phyloP scores from a whole-genome alignment of 2,113 vertebrate species.

The Perccottus glenii region DNA sequence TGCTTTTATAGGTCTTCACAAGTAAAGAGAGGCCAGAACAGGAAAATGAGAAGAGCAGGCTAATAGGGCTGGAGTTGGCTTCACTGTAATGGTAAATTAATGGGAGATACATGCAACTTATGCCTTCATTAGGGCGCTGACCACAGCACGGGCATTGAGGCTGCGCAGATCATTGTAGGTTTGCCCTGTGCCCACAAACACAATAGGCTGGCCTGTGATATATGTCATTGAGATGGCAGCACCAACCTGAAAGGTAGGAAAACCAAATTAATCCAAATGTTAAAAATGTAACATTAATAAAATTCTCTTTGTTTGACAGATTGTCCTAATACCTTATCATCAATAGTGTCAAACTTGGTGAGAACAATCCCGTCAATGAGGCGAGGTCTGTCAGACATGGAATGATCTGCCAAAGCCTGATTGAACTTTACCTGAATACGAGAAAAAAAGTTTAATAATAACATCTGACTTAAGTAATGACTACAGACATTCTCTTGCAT shows the following conservation, averaged over 20 bases:
- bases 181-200: slow-evolving; percentile 97
- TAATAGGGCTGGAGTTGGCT: slow-evolving; percentile 40
- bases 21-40: slow-evolving; percentile 16
- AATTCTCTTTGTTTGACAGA: not conserved
- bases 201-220: slow-evolving; percentile 98
- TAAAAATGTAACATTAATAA: not conserved
- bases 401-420: slow-evolving; percentile 96
- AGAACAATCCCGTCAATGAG: slow-evolving; percentile 98
- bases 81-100: slow-evolving; percentile 26
- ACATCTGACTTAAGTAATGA: slow-evolving; percentile 10
- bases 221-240: slow-evolving; percentile 99
- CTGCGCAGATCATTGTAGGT: slow-evolving; percentile 98
- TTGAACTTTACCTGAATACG: slow-evolving; percentile 98
- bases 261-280: not conserved
- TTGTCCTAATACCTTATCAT: slow-evolving; percentile 89
- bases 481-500: too few relatives aligned
- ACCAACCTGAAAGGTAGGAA: slow-evolving; percentile 83
- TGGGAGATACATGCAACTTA: slow-evolving; percentile 65
- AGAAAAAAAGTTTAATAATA: too few relatives aligned
- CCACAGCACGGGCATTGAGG: slow-evolving; percentile 95
- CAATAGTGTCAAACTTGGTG: slow-evolving; percentile 98
- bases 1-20: slow-evolving; percentile 22
- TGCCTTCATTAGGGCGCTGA: slow-evolving; percentile 97
- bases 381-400: slow-evolving; percentile 90
- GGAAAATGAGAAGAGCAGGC: slow-evolving; percentile 32